Base-by-base conservation (phyloP, 2,888 invertebrate genomes). In the Ctena decussata region DNA sequence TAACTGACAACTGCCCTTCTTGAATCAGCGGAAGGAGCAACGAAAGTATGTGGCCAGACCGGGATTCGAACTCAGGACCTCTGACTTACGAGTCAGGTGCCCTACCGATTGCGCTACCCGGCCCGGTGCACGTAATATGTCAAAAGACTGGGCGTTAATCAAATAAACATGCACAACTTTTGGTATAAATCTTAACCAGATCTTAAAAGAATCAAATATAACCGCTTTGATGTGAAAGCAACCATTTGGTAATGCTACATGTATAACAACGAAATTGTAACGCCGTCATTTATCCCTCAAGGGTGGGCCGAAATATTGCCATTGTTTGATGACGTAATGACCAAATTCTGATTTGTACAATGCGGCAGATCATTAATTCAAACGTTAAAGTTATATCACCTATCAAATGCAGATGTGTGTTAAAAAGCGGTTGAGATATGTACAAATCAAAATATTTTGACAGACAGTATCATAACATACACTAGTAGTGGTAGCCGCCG, bases 401-500 rank as follows among this genome's bases (percentile, higher is more conserved):
- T 65, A 30, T 65, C 65, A 11, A 35, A 35, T 35, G 1, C 65
- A 65, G 21, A 18, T 65, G 65, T 65, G 65, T 65, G 65, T 65
- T 35, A 65, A 65, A 65, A 27, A 12, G 65, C 12, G 30, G 12
- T 32, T 65, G 65, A 65, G 35, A 35, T 11, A 65, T 65, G 65
- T 12, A 21, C 35, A 35, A 35, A 65, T 65, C 65, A 65, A 65
- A 65, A 35, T 65, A 65, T 65, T 65, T 65, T 65, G 65, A 65
- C 65, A 65, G 65, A 21, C 32, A 35, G 35, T 65, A 35, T 65
- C 35, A 65, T 65, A 35, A 18, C n/a, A n/a, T 11, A 35, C 65
- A 65, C 32, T 12, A 65, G 32, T 35, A 21, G 65, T 65, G 65
- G 35, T 32, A 18, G 32, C 18, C 21, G 21, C 35, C 12, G 1